Evolutionary conservation across 1,140 invertebrate species (phyloP).

Genomic region (Nautilus pompilius): DNA sequence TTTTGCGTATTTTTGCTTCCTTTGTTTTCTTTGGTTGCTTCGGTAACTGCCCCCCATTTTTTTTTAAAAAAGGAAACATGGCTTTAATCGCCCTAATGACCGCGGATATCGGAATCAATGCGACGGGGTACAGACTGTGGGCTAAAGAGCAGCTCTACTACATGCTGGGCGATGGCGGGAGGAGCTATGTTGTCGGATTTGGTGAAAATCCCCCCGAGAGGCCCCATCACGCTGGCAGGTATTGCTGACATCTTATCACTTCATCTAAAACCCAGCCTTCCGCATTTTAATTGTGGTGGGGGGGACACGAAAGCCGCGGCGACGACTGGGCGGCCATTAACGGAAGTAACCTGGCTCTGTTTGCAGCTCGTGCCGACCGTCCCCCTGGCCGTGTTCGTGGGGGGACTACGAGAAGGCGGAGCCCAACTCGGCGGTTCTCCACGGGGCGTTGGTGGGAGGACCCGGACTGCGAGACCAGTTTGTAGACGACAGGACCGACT

Average conservation of each 20-base stretch:
- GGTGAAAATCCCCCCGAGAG: conserved; percentile 61
- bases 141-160: conserved; percentile 64
- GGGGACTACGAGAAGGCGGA: conserved; percentile 21
- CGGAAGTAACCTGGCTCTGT: no score
- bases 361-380: conserved; percentile 36
- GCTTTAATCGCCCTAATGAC: conserved; percentile 28
- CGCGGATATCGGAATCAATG: conserved; percentile 24
- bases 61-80: conserved; percentile 29
- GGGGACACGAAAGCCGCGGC: no score
- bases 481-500: conserved; percentile 44
- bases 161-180: conserved; percentile 61
- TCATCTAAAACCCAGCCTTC: no score
- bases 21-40: no score
- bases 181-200: conserved; percentile 66
- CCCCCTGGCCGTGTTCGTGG: conserved; percentile 32
- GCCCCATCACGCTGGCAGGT: conserved; percentile 32
- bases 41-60: no score
- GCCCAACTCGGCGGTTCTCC: conserved; percentile 48
- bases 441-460: conserved; percentile 56
- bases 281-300: no score
- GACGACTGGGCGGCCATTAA: no score
- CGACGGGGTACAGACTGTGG: conserved; percentile 53
- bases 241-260: no score
- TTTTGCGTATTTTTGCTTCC: no score
- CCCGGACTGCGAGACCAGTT: conserved; percentile 48